These are phyloP conservation scores for Prolemur simus DNA, from an alignment of 2,113 vertebrate genomes.

Conservation along the genomic window DNA sequence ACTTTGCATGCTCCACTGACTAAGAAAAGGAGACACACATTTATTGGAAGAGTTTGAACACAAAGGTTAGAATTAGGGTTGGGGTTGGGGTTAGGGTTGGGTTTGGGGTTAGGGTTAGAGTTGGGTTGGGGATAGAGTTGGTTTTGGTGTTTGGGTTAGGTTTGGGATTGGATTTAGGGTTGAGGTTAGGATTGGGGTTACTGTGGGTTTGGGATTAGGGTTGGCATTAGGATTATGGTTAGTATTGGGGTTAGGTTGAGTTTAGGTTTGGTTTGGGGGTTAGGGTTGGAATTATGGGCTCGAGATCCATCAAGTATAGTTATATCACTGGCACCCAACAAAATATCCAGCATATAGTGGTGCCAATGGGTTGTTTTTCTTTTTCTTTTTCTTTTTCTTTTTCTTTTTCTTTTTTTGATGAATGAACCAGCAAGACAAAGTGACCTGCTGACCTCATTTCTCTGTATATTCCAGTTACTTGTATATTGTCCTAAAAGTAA, in stretches of 20 bases:
- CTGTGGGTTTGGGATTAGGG: not conserved
- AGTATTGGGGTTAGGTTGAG: not conserved
- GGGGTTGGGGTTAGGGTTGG: not conserved
- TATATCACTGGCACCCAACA: not conserved
- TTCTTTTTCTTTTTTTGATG: not conserved
- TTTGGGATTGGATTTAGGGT: not conserved
- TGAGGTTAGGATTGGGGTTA: not conserved
- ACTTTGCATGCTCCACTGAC: not conserved
- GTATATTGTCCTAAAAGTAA: not conserved
- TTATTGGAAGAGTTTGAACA: not conserved
- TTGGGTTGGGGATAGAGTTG: not conserved
- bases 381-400: not conserved
- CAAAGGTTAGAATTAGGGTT: not conserved
- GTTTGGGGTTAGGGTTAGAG: not conserved
- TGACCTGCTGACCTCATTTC: not conserved
- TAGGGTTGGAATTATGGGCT: not conserved
- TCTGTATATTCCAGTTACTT: not conserved
- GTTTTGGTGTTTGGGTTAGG: not conserved
- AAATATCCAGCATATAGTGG: not conserved
- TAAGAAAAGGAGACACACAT: not conserved
- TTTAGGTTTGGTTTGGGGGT: not conserved
- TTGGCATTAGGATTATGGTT: not conserved
- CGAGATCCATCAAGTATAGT: not conserved
- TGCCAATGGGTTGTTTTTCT: not conserved
- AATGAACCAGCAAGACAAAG: constrained; percentile 2